Base-by-base conservation (phyloP, 1,140 invertebrate species). In the Vollenhovia emeryi region DNA sequence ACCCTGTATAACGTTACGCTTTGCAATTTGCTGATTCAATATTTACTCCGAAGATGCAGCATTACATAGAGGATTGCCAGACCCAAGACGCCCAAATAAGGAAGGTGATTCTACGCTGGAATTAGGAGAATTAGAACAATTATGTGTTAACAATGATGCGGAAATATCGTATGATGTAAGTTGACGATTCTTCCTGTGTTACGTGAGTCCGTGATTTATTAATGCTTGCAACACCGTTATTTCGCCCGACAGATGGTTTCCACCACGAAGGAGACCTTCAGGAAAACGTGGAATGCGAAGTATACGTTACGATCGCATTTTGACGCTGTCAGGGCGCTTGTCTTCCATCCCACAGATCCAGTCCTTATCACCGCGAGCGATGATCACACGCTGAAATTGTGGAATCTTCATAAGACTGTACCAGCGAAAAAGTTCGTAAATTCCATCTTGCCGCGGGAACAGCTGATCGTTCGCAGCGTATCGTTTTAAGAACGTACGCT, bases 241-340 rank as follows among this genome's bases (percentile, higher is more conserved):
- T 83, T 84, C n/a, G 91, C 93, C 6, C 8, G 21, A 30, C 89
- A 97, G 97, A 96, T 97, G 90, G 90, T 93, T 74, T 96, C 97
- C 78, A 97, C 97, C 90, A 97, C 97, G 90, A 99, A 99, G 95
- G 98, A 99, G 93, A 97, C 97, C 79, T 99, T 98, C 95, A 97
- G 98, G 92, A 99, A 99, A 96, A 99, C 98, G 52, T 99, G 99
- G 99, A 99, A 98, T 95, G 98, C 98, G 88, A 99, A 99, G 95
- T 99, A 99, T 93, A 99, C 98, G 60, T 95, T 99, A 91, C 96
- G 99, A 91, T 99, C 98, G 93, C 99, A 99, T 96, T 99, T 99
- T 94, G 99, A 99, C 95, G 98, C 98, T 92, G 98, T 99, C 33
- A 96, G 99, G 89, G 98, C 99, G 76, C 96, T 99, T 79, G 98